A percentile compares a stretch with the other conserved stretches of the same genome.
These are phyloP conservation scores for Melierax canorus DNA, from an alignment of 2,113 vertebrate genomes.

Conservation along the genomic window DNA sequence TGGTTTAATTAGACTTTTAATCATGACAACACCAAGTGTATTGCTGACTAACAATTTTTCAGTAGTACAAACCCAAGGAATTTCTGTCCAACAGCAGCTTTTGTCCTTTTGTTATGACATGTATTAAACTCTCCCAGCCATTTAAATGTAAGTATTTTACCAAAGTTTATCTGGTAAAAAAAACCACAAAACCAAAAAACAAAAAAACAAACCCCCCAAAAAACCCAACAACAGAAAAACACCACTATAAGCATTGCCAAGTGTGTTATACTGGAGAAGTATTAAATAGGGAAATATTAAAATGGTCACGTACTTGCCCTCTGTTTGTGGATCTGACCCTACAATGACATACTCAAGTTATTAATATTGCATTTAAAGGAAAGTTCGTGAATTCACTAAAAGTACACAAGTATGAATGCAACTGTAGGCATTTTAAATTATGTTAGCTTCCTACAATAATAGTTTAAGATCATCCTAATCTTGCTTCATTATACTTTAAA, in stretches of 20 bases:
- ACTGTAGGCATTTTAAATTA: not conserved
- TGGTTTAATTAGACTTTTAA: slow-evolving; percentile 38
- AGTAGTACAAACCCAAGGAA: not conserved
- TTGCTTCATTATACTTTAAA: not conserved
- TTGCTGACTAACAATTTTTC: not conserved
- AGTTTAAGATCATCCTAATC: not conserved
- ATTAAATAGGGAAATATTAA: not conserved
- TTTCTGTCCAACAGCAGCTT: not conserved
- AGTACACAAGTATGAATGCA: not conserved
- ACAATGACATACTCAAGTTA: not conserved
- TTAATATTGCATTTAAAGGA: not conserved
- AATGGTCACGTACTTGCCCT: not conserved
- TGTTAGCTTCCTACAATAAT: not conserved
- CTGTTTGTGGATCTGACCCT: not conserved
- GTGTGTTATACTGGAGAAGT: not conserved
- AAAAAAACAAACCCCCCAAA: too few species aligned
- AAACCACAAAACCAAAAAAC: not conserved
- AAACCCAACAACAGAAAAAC: not conserved
- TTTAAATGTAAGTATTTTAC: not conserved
- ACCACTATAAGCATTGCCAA: not conserved
- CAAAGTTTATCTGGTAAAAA: not conserved
- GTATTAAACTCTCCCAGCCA: not conserved
- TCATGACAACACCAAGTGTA: not conserved
- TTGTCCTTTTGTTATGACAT: not conserved
- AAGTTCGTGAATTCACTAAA: not conserved